Base-by-base conservation (phyloP, 2,888 invertebrate species). In the Galerucella calmariensis region DNA sequence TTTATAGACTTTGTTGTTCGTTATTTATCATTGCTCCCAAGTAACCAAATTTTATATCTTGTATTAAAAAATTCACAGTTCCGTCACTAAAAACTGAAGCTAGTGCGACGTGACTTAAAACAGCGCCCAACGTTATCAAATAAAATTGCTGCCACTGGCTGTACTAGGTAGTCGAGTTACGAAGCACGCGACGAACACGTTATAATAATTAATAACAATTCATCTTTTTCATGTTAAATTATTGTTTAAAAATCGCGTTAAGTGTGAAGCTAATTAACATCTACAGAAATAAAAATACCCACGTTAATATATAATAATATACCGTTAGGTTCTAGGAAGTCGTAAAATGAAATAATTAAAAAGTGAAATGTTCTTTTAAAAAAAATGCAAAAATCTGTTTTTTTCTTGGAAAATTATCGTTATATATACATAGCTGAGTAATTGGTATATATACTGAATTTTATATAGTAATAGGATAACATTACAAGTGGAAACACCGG, bases 401-500 rank as follows among this genome's bases (percentile, higher is more conserved):
- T 14, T 61, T 69, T 16, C 10, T 48, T 14, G n/a, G 61, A 69
- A 48, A 48, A 68, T 68, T n/a, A 48, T 61, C 51, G 48, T 51
- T 51, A 48, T 11, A 69, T 51, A 20, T 24, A 41, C 58, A 46
- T 59, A 69, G 51, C 44, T 44, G 5, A 56, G 65, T 63, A 65
- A 71, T 71, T 71, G 65, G 71, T 35, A 61, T 69, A 61, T 62
- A 69, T 6, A 20, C 41, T 59, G 66, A 48, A 41, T 56, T 66
- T 65, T 65, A 58, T 62, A 48, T 56, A 53, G 65, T 67, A 48
- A 72, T 67, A 35, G 35, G 56, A 66, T 66, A 66, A 46, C 44
- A 66, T 72, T 72, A 66, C 14, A 66, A 65, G 66, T 66, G 2
- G 58, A 59, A 65, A 72, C 66, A 72, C 58, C 65, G 53, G 53